These are phyloP conservation scores for Scalopus aquaticus DNA, from an alignment of 2,113 vertebrate genomes.

Conservation along the genomic window DNA sequence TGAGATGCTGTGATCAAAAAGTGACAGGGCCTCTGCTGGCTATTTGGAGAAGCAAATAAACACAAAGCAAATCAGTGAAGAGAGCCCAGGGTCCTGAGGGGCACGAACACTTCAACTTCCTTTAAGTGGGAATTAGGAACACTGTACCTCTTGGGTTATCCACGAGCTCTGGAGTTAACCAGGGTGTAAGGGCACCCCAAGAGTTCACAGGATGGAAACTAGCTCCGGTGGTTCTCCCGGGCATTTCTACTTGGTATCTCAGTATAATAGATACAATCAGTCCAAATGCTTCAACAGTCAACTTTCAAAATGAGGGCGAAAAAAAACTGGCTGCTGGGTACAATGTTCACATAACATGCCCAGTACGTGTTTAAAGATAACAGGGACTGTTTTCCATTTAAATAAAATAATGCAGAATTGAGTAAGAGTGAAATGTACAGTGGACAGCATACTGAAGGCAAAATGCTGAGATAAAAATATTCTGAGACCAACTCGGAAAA, in stretches of 20 bases:
- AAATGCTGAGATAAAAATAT: slow-evolving; percentile 26
- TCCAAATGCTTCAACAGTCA: neutral
- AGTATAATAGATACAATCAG: neutral
- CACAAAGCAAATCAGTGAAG: neutral
- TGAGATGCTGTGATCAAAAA: neutral
- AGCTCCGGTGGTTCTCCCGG: neutral
- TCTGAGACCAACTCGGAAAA: slow-evolving; percentile 32
- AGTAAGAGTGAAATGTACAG: neutral
- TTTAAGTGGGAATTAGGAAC: neutral
- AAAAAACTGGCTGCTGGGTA: neutral
- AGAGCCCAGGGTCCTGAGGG: neutral
- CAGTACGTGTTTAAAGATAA: neutral
- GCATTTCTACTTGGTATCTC: neutral
- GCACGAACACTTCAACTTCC: neutral
- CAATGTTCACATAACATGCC: neutral
- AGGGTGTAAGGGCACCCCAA: neutral
- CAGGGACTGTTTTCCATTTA: slow-evolving; percentile 22
- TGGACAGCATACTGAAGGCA: neutral
- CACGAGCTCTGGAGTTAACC: neutral
- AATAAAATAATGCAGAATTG: slow-evolving; percentile 6
- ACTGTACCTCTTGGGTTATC: neutral
- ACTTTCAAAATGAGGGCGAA: neutral
- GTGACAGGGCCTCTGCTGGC: neutral
- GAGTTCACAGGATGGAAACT: neutral
- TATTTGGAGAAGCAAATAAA: neutral